Percentiles rank a stretch among this genome's conserved stretches.
phyloP scores from a whole-genome alignment of 2,888 invertebrate genomes.

The Nymphalis c-album region DNA sequence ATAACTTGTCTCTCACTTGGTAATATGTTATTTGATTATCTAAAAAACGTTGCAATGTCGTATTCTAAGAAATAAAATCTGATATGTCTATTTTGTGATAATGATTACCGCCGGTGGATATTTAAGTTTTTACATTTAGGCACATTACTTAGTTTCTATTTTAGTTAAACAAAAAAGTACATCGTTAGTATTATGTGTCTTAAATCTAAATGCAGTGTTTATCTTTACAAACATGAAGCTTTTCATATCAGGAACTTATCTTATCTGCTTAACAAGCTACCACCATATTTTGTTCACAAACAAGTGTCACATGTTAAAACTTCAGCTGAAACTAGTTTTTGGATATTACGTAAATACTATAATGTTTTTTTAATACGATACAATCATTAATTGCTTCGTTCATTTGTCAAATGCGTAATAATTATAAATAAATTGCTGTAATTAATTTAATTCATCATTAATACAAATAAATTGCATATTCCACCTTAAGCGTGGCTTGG shows the following conservation, averaged over 20 bases:
- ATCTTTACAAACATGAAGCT: constrained; percentile 8
- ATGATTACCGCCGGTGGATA: no score
- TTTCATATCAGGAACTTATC: constrained; percentile 11
- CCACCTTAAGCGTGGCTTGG: neutral
- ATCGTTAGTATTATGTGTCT: neutral
- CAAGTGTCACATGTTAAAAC: neutral
- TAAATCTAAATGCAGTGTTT: constrained; percentile 4
- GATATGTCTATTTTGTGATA: no score
- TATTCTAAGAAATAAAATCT: no score
- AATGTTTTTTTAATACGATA: neutral
- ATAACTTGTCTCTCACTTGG: no score
- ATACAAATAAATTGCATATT: neutral
- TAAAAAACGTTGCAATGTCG: no score
- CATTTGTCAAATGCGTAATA: neutral
- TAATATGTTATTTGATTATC: no score
- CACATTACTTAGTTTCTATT: neutral
- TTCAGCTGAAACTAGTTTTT: neutral
- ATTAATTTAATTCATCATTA: neutral
- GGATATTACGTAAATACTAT: neutral
- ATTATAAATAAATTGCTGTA: neutral
- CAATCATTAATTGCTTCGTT: neutral
- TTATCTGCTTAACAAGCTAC: constrained; percentile 3
- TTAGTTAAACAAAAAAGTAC: neutral
- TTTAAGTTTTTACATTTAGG: neutral
- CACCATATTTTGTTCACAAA: constrained; percentile 1